Evolutionary conservation across 2,113 vertebrate genomes (phyloP).

Genomic region (Ceyx melanurus): DNA sequence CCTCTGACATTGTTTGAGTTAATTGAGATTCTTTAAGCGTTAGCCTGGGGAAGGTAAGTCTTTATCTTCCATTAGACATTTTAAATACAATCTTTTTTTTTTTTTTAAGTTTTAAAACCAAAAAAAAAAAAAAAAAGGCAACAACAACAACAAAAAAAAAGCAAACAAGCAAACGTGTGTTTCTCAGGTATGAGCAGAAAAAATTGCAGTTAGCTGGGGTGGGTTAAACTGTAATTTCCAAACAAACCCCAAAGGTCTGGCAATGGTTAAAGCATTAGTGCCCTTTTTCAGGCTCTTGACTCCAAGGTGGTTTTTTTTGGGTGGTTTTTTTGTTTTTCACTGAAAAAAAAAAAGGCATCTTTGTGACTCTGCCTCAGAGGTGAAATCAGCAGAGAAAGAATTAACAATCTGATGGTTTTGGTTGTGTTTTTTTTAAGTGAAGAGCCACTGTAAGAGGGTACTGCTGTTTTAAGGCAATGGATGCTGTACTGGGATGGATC

Average conservation of each 20-base stretch:
- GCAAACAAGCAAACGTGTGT: conserved; percentile 74
- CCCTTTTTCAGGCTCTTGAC: conserved; percentile 64
- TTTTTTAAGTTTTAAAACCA: conserved; percentile 52
- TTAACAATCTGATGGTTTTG: not conserved
- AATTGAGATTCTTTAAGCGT: conserved; percentile 91
- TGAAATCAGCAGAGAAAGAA: not conserved
- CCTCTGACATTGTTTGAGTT: conserved; percentile 90
- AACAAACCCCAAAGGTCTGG: conserved; percentile 37
- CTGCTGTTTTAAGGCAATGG: conserved; percentile 42
- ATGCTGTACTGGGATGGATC: not conserved
- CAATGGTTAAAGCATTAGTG: conserved; percentile 68
- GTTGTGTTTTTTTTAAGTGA: not conserved
- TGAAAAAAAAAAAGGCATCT: not conserved
- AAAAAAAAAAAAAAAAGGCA: not conserved
- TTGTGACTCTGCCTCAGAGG: not conserved
- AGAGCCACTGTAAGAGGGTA: conserved; percentile 49
- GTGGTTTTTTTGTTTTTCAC: not conserved
- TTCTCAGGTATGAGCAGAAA: conserved; percentile 89
- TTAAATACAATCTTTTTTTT: conserved; percentile 72
- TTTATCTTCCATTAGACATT: conserved; percentile 91
- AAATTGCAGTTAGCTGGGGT: conserved; percentile 43
- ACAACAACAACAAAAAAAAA: not conserved
- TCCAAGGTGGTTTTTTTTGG: not conserved
- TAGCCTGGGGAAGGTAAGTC: conserved; percentile 99
- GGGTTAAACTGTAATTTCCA: conserved; percentile 47